phyloP scores from a whole-genome alignment of 2,797 vertebrate genomes.

The Neomorphus geoffroyi region DNA sequence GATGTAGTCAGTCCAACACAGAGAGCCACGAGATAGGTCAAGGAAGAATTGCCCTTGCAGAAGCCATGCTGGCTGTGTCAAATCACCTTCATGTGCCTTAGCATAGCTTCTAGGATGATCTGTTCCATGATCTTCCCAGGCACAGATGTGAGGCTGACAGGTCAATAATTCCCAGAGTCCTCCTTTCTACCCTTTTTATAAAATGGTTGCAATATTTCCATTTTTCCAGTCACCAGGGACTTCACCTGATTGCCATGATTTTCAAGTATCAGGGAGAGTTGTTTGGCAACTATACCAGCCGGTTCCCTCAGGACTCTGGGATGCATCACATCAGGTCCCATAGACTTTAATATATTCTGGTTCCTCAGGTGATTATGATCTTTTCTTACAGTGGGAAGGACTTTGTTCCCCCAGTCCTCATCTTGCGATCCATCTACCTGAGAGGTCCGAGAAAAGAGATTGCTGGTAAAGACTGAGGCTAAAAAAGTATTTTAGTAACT shows the following conservation, averaged over 20 bases:
- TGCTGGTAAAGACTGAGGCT: neutral
- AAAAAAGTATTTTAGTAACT: neutral
- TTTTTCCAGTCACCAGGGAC: neutral
- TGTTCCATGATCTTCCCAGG: neutral
- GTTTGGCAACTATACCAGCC: neutral
- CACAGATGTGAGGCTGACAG: neutral
- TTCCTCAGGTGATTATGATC: neutral
- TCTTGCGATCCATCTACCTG: neutral
- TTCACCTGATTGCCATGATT: neutral
- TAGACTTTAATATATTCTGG: neutral
- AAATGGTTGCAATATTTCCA: neutral
- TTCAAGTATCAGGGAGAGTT: neutral
- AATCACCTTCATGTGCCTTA: neutral
- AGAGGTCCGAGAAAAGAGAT: neutral
- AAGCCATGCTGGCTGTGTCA: neutral
- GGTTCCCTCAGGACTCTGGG: neutral
- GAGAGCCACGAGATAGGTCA: neutral
- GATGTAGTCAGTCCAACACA: neutral
- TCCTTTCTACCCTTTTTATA: neutral
- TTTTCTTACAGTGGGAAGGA: neutral
- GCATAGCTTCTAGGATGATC: neutral
- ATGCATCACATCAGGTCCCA: neutral
- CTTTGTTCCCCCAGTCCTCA: neutral
- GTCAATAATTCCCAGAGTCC: neutral
- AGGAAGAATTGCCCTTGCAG: neutral